These are phyloP conservation scores for Caenorhabditis macrosperma DNA, from an alignment of 2,888 invertebrate genomes.

Conservation along the genomic window DNA sequence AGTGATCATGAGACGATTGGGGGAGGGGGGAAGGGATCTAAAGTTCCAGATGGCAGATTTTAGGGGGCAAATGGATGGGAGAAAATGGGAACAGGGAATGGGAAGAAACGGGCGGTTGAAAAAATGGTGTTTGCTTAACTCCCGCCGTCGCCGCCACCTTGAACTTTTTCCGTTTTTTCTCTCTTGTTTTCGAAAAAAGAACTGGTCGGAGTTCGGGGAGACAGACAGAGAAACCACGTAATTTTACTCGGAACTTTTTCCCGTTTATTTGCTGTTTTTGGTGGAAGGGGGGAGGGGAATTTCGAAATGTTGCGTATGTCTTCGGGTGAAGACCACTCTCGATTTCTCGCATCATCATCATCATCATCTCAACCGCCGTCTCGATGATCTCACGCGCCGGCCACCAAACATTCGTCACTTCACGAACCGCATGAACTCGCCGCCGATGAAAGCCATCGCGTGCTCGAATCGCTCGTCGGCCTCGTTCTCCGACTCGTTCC, in stretches of 20 bases:
- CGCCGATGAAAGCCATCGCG: constrained; percentile 80
- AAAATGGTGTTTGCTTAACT: neutral
- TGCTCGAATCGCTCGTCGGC: constrained; percentile 73
- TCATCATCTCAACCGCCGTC: too few relatives aligned
- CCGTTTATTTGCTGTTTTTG: too few relatives aligned
- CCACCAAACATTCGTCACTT: constrained; percentile 86
- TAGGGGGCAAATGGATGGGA: neutral
- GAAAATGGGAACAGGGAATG: neutral
- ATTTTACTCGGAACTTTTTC: too few relatives aligned
- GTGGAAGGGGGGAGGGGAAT: neutral
- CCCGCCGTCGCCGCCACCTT: neutral
- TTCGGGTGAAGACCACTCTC: neutral
- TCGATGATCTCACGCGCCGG: constrained; percentile 89
- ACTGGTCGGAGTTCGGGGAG: neutral
- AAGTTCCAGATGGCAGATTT: neutral
- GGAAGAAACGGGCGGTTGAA: neutral
- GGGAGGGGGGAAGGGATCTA: neutral
- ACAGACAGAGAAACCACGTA: too few relatives aligned
- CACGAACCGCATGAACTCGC: constrained; percentile 87
- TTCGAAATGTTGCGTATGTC: constrained; percentile 58
- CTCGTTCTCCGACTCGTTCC: constrained; percentile 85
- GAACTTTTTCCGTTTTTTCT: too few relatives aligned
- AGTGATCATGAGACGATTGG: neutral
- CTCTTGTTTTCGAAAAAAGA: neutral
- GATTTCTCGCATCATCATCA: neutral